A percentile compares a stretch with the other conserved stretches of the same genome.
Evolutionary conservation across 2,888 invertebrate species (phyloP).

Genomic region (Drosophila greeni): DNA sequence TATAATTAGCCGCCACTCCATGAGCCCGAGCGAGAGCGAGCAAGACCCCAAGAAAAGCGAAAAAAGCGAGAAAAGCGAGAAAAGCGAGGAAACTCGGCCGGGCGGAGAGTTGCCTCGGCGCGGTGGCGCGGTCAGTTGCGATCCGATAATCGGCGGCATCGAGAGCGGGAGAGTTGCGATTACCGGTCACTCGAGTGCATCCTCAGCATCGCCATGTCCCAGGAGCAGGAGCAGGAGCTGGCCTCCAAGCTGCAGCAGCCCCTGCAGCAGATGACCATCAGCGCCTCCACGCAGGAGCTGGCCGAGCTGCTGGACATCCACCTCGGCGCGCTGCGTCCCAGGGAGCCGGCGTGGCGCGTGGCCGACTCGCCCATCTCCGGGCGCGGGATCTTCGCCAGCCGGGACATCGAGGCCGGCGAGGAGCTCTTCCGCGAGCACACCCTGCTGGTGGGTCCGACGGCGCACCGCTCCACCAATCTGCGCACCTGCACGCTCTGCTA

Average conservation of each 20-base stretch:
- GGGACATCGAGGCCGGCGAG: constrained; percentile 84
- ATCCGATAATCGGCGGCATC: constrained; percentile 20
- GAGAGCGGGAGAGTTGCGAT: constrained; percentile 24
- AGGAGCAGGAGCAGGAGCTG: no score
- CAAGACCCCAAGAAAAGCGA: no score
- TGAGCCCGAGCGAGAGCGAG: constrained; percentile 1
- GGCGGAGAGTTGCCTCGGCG: constrained; percentile 19
- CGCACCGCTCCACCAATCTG: constrained; percentile 79
- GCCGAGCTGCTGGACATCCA: constrained; percentile 69
- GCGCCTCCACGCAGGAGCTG: constrained; percentile 65
- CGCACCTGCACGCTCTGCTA: constrained; percentile 84
- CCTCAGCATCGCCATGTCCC: constrained; percentile 5
- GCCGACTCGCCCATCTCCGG: constrained; percentile 83
- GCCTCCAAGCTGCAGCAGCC: constrained; percentile 30
- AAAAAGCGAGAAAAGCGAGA: constrained; percentile 12
- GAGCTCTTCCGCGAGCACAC: constrained; percentile 85
- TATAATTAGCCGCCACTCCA: constrained; percentile 25
- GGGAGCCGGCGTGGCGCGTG: constrained; percentile 81
- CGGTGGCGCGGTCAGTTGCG: constrained; percentile 15
- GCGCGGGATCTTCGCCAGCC: constrained; percentile 85
- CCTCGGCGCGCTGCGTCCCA: constrained; percentile 63
- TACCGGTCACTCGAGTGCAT: constrained; percentile 9
- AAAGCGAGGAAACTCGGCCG: constrained; percentile 14
- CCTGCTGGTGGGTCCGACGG: constrained; percentile 85
- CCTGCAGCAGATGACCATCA: constrained; percentile 55